Evolutionary conservation across 2,113 vertebrate genomes (phyloP), one percentile per base, ranked within the genome.

Genomic region (Microtus montanus): DNA sequence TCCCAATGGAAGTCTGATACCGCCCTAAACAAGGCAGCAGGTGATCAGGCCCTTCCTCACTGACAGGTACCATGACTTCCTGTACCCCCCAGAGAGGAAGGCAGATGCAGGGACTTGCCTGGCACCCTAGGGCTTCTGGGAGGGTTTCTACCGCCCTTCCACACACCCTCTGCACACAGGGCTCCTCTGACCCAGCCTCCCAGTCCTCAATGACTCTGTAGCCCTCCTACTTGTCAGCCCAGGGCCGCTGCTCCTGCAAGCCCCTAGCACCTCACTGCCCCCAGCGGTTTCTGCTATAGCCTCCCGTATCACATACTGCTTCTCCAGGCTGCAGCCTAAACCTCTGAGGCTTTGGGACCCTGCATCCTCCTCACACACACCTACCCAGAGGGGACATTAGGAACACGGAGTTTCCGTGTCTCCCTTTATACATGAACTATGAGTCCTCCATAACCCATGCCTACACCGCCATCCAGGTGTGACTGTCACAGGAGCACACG

Each of bases 401-500:
- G 30, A 7, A 38, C 4, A 22, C 1, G 0, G 26, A n/a, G 12
- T 19, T 63, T 35, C 66, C 38, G 0, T 11, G 3, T 28, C 58
- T 83, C 66, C 28, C 3, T 1, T 20, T 12, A 61, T 14, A 73
- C 49, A 38, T 1, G 24, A 14, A 14, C 4, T 33, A 12, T 33
- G 66, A 80, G 41, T 38, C 68, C 66, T 9, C 54, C 41, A 61
- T 75, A 44, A 24, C 19, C 4, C 5, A 64, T 15, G 64, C 41
- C 47, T 66, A 33, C 30, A 6, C 17, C 35, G 8, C 7, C 19
- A 28, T n/a, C 41, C 0, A 47, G 17, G 75, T 5, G 41, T 49
- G 68, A 38, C 19, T 13, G 86, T 78, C 63, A 71, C 44, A 26
- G 74, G 26, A 22, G 33, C 26, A 9, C 28, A 28, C 15, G 7